Percentiles rank a stretch among this genome's conserved stretches.
Conservation (phyloP, 2,113 vertebrate genomes). For the Chaetops frenatus region DNA sequence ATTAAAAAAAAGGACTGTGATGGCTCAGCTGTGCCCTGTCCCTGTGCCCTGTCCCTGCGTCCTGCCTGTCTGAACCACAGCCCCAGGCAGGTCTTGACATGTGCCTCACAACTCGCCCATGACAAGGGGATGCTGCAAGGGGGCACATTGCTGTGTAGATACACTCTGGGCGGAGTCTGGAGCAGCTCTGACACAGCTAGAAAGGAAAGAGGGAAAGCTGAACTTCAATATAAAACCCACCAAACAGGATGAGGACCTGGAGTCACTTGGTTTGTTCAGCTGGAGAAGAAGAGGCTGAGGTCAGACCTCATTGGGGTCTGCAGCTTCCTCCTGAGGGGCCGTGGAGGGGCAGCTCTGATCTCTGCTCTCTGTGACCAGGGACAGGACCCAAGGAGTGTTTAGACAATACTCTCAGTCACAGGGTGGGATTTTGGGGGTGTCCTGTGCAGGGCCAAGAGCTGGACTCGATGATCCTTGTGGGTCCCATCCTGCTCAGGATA, state of each 20-base stretch:
- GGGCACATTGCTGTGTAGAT: rapidly evolving
- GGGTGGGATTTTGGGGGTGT: neutral
- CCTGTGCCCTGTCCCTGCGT: neutral
- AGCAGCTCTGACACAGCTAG: neutral
- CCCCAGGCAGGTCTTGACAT: neutral
- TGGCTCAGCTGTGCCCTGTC: neutral
- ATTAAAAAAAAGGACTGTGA: neutral
- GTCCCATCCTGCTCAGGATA: neutral
- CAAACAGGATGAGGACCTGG: too few relatives aligned
- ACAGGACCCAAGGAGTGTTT: neutral
- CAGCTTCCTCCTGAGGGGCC: neutral
- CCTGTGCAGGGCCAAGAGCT: neutral
- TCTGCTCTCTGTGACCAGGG: neutral
- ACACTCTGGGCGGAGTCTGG: neutral
- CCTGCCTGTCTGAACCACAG: neutral
- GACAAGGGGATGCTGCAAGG: neutral
- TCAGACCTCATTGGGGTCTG: neutral
- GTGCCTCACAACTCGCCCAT: rapidly evolving
- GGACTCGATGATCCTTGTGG: neutral
- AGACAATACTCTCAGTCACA: neutral
- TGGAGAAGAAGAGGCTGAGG: neutral
- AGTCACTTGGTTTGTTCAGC: neutral
- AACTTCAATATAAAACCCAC: neutral
- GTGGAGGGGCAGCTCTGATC: neutral
- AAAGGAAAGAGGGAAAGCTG: neutral